Evolutionary conservation across 1,140 invertebrate species (phyloP).

Genomic region (Chrysoperla carnea): DNA sequence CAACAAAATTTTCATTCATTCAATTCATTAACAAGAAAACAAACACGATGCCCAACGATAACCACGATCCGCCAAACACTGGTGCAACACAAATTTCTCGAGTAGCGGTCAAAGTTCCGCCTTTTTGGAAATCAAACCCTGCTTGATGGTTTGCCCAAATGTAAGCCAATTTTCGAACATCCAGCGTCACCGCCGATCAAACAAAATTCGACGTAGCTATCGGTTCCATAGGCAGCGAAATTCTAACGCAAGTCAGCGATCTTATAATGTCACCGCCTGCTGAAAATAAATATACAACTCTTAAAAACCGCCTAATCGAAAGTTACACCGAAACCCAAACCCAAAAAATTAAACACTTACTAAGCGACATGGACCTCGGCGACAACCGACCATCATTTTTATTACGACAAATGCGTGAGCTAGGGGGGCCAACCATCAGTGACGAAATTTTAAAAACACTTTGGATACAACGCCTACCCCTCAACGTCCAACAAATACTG

Average conservation of each 20-base stretch:
- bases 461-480: conserved; percentile 2
- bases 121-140: conserved; percentile 4
- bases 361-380: neutral
- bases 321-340: neutral
- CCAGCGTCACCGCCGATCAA: conserved; percentile 6
- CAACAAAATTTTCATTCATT: no score
- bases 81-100: neutral
- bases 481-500: conserved; percentile 1
- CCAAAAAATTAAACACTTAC: neutral
- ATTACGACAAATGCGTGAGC: neutral
- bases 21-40: no score
- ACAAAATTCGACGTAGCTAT: conserved; percentile 6
- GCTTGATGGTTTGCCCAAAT: conserved; percentile 7
- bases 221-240: conserved; percentile 1
- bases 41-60: neutral
- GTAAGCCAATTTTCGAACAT: conserved; percentile 3
- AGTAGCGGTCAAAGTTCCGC: neutral
- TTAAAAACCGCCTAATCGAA: conserved; percentile 14
- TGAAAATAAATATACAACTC: conserved; percentile 6
- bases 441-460: conserved; percentile 1
- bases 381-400: neutral
- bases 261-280: conserved; percentile 1
- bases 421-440: neutral
- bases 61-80: neutral
- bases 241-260: neutral